These are phyloP conservation scores for Hylia prasina DNA, from an alignment of 2,113 vertebrate species.

Conservation along the genomic window DNA sequence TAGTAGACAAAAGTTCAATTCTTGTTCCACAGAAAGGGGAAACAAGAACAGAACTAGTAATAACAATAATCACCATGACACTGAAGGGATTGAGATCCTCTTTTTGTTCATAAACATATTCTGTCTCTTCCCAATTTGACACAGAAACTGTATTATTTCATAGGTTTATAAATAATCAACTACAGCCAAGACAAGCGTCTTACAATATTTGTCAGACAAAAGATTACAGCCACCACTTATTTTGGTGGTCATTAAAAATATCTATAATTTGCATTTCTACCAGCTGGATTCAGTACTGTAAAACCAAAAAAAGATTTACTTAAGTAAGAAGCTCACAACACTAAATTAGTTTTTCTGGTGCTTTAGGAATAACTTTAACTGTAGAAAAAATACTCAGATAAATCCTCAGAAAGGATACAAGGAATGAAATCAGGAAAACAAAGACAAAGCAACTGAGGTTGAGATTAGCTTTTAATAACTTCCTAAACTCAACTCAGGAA, in stretches of 20 bases:
- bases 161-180: not conserved
- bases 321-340: not conserved
- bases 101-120: not conserved
- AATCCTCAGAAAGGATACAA: not conserved
- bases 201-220: not conserved
- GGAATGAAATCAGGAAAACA: not conserved
- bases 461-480: not conserved
- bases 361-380: not conserved
- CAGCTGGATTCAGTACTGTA: not conserved
- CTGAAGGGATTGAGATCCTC: not conserved
- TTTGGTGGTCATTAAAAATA: not conserved
- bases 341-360: not conserved
- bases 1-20: not conserved
- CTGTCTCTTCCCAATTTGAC: not conserved
- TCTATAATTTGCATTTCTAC: not conserved
- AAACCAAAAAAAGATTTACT: not conserved
- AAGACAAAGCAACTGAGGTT: not conserved
- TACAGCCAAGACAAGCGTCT: not conserved
- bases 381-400: not conserved
- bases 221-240: not conserved
- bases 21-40: not conserved
- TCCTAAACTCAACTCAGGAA: not conserved
- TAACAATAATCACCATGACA: not conserved
- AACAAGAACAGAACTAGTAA: not conserved
- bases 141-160: not conserved